A percentile compares a stretch with the other conserved stretches of the same genome.
phyloP scores from a whole-genome alignment of 2,113 vertebrate species.

The Nymphicus hollandicus region DNA sequence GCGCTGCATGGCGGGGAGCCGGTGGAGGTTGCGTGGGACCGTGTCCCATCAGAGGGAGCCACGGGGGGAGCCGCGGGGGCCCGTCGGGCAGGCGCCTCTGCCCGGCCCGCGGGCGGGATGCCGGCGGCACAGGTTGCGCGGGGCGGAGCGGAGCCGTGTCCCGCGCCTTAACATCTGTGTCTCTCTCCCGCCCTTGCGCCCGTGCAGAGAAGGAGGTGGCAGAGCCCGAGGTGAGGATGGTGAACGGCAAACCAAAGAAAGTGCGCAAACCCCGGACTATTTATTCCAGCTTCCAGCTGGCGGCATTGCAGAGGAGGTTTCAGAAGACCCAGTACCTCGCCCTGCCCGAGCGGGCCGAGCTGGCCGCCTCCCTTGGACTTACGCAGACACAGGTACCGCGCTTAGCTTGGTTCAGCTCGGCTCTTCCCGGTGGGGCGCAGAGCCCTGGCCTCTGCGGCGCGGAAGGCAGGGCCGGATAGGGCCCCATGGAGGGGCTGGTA shows the following conservation, averaged over 20 bases:
- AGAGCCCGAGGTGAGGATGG: constrained; percentile 97
- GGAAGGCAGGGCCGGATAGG: neutral
- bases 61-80: neutral
- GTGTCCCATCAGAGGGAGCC: neutral
- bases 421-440: neutral
- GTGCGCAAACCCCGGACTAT: constrained; percentile 97
- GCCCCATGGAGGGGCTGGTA: neutral
- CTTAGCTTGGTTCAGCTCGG: neutral
- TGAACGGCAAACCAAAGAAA: constrained; percentile 99
- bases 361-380: constrained; percentile 93
- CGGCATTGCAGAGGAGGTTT: constrained; percentile 93
- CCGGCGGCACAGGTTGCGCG: neutral
- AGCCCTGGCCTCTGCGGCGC: rapidly evolving
- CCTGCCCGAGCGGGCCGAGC: constrained; percentile 94
- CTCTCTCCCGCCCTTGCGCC: constrained; percentile 51
- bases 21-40: neutral
- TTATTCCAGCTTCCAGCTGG: constrained; percentile 98
- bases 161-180: constrained; percentile 2
- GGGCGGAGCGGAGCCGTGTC: neutral
- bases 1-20: neutral
- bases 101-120: neutral
- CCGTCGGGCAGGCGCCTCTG: constrained; percentile 1
- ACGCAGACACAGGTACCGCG: constrained; percentile 92
- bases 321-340: constrained; percentile 99
- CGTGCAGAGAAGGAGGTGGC: constrained; percentile 89